A percentile compares a stretch with the other conserved stretches of the same genome.
Evolutionary conservation across 2,797 vertebrate species (phyloP).

Genomic region (Gobio occitaniae): DNA sequence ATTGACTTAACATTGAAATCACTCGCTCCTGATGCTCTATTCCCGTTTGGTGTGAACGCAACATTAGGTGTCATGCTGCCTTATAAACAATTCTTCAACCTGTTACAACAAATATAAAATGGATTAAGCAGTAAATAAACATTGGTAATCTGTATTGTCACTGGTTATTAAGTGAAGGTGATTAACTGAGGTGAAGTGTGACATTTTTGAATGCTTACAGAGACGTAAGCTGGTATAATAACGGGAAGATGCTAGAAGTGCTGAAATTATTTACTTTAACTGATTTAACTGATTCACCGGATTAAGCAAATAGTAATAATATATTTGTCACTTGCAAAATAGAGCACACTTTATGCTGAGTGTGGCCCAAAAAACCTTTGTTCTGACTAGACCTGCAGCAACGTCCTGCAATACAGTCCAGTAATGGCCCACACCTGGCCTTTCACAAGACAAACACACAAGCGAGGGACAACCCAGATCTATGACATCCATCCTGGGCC

Average conservation of each 20-base stretch:
- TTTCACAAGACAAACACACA: slow-evolving; percentile 23
- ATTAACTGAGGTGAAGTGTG: neutral
- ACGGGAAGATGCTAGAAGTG: too few relatives aligned
- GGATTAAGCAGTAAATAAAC: neutral
- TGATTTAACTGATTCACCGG: neutral
- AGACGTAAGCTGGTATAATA: neutral
- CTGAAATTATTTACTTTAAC: neutral
- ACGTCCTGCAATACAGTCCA: neutral
- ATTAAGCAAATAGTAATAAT: neutral
- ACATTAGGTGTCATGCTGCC: too few relatives aligned
- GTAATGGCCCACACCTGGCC: slow-evolving; percentile 15
- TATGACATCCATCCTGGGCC: slow-evolving; percentile 6
- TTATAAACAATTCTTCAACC: too few relatives aligned
- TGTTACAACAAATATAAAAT: neutral
- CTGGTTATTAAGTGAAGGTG: neutral
- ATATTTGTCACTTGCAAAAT: neutral
- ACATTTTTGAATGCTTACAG: neutral
- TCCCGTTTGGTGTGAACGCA: too few relatives aligned
- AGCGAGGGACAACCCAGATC: slow-evolving; percentile 1
- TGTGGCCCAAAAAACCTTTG: neutral
- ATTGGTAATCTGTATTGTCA: neutral
- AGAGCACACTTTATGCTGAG: neutral
- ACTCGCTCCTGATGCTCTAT: too few relatives aligned
- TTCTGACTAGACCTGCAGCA: neutral
- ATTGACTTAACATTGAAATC: too few relatives aligned